Percentiles rank a stretch among this genome's conserved stretches.
phyloP scores from a whole-genome alignment of 2,888 invertebrate species.

The Erannis defoliaria region DNA sequence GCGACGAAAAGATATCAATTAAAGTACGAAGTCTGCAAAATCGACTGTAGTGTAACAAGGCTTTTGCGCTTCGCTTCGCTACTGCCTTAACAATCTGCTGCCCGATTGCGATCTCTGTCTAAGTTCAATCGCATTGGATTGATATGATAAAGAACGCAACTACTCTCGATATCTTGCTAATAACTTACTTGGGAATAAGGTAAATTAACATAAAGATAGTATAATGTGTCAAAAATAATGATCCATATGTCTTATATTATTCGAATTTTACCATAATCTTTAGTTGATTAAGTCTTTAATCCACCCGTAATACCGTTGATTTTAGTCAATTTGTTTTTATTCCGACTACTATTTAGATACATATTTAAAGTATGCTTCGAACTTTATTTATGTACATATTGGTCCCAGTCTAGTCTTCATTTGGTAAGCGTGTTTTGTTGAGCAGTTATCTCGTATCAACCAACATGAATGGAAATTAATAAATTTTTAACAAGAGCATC shows the following conservation, averaged over 20 bases:
- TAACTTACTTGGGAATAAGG: no score
- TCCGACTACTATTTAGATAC: neutral
- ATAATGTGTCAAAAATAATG: no score
- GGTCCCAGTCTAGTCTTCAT: no score
- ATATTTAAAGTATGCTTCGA: no score
- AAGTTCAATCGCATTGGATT: neutral
- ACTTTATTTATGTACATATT: no score
- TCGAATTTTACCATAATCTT: neutral
- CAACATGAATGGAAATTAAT: no score
- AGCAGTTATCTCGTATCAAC: neutral
- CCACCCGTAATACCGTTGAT: no score
- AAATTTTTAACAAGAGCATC: neutral
- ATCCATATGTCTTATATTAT: neutral
- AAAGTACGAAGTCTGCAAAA: no score
- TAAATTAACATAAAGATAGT: no score
- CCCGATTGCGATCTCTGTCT: neutral
- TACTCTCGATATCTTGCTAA: no score
- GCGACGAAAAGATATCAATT: neutral
- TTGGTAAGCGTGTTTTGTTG: neutral
- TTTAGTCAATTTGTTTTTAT: no score
- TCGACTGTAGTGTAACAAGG: neutral
- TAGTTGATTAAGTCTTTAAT: no score
- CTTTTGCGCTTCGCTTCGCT: slow-evolving; percentile 2
- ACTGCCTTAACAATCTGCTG: neutral
- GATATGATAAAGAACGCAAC: neutral